Percentiles rank a stretch among this genome's conserved stretches.
Evolutionary conservation across 2,888 invertebrate species (phyloP).

Genomic region (Leptinotarsa peninsularis): DNA sequence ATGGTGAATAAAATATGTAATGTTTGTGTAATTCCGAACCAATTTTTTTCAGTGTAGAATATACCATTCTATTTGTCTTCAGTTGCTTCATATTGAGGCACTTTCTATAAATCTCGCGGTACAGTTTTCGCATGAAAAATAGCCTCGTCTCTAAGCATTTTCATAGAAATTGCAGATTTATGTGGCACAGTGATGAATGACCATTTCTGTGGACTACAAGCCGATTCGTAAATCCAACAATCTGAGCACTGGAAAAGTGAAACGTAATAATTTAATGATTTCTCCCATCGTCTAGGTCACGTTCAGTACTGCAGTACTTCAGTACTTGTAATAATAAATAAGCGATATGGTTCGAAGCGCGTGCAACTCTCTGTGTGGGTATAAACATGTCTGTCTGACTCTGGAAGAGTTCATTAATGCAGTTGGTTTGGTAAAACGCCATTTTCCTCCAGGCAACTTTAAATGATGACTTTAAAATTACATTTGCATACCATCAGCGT

Average conservation of each 20-base stretch:
- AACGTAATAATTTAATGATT: slow-evolving; percentile 63
- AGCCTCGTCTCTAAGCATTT: slow-evolving; percentile 15
- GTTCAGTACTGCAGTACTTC: slow-evolving; percentile 56
- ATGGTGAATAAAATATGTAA: too few relatives aligned
- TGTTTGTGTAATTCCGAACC: too few relatives aligned
- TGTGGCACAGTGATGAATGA: slow-evolving; percentile 41
- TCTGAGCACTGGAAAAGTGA: slow-evolving; percentile 52
- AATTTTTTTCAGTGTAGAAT: too few relatives aligned
- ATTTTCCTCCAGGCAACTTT: slow-evolving; percentile 63
- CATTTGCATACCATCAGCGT: slow-evolving; percentile 62
- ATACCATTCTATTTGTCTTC: neutral
- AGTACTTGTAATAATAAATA: slow-evolving; percentile 66
- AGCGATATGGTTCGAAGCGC: slow-evolving; percentile 66
- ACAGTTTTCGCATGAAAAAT: slow-evolving; percentile 21
- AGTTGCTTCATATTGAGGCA: neutral
- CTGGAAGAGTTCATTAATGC: slow-evolving; percentile 67
- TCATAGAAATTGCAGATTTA: slow-evolving; percentile 24
- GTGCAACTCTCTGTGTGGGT: slow-evolving; percentile 64
- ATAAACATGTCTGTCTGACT: slow-evolving; percentile 66
- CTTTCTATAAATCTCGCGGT: slow-evolving; percentile 24
- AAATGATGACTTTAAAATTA: slow-evolving; percentile 66
- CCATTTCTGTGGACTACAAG: slow-evolving; percentile 41
- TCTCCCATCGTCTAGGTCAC: slow-evolving; percentile 65
- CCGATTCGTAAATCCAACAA: slow-evolving; percentile 48
- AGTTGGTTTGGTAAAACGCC: slow-evolving; percentile 65